A percentile compares a stretch with the other conserved stretches of the same genome.
Conservation (phyloP, 2,797 vertebrate genomes). For the Simalia tracyae region DNA sequence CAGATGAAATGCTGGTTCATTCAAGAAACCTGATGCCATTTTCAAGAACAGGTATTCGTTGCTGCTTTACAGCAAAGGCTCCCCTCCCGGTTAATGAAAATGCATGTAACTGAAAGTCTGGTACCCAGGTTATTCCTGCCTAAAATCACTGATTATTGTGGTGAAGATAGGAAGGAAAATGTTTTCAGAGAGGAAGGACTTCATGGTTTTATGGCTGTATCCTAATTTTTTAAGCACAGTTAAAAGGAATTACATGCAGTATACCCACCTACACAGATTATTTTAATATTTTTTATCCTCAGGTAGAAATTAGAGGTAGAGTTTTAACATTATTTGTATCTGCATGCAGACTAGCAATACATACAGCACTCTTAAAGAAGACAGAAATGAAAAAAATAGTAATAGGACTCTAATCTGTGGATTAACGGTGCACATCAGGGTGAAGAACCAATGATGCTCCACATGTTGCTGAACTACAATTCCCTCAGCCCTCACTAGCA, state of each 20-base stretch:
- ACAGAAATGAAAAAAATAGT: background rate
- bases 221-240: background rate
- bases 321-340: background rate
- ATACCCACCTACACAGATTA: background rate
- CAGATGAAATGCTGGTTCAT: background rate
- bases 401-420: too few relatives aligned
- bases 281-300: background rate
- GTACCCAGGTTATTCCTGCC: background rate
- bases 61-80: background rate
- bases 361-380: background rate
- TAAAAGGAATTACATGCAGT: background rate
- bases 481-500: too few relatives aligned
- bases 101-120: background rate
- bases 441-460: too few relatives aligned
- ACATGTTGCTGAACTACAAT: too few relatives aligned
- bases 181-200: background rate
- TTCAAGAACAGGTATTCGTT: background rate
- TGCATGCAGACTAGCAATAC: background rate
- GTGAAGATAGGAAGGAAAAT: background rate
- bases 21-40: background rate
- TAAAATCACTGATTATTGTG: background rate
- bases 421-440: too few relatives aligned
- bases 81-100: background rate
- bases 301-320: background rate
- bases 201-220: background rate